Conservation (phyloP, 2,888 invertebrate genomes). For the Scaptomyza reducta region DNA sequence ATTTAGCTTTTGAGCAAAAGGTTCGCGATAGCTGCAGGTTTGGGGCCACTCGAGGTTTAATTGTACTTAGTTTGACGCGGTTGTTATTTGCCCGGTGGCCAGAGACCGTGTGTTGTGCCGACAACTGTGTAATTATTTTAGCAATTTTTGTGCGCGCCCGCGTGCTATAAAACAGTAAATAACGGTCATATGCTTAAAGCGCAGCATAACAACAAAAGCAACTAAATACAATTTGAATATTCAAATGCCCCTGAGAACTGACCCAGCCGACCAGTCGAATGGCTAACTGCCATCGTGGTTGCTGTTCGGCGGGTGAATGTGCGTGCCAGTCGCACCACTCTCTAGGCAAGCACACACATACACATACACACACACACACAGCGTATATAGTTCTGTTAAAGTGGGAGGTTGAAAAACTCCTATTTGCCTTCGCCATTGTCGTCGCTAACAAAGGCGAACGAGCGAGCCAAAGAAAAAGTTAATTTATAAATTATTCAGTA, state of each 20-base stretch:
- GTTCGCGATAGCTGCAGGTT: conserved; percentile 16
- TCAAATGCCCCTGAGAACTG: conserved; percentile 75
- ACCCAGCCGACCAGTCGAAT: conserved; percentile 40
- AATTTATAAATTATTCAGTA: conserved; percentile 81
- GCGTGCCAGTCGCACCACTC: conserved; percentile 46
- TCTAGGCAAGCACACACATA: conserved; percentile 4
- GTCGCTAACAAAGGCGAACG: conserved; percentile 58
- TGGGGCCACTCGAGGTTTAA: conserved; percentile 68
- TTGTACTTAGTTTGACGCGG: conserved; percentile 53
- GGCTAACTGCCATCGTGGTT: conserved; percentile 34
- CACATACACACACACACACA: neutral
- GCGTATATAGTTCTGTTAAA: conserved; percentile 24
- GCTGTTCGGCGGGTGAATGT: conserved; percentile 34
- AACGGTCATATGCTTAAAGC: conserved; percentile 75
- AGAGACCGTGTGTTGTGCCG: conserved; percentile 34
- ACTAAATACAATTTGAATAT: conserved; percentile 69
- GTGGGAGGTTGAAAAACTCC: conserved; percentile 39
- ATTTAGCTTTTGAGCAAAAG: conserved; percentile 23
- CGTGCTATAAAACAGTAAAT: conserved; percentile 80
- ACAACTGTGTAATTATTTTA: conserved; percentile 76
- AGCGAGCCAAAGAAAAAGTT: conserved; percentile 63
- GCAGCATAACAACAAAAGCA: conserved; percentile 51
- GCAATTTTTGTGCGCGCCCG: conserved; percentile 68
- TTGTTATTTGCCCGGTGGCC: conserved; percentile 17
- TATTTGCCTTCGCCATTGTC: conserved; percentile 44